phyloP scores from a whole-genome alignment of 2,888 invertebrate species.

The Drosophila histrio region DNA sequence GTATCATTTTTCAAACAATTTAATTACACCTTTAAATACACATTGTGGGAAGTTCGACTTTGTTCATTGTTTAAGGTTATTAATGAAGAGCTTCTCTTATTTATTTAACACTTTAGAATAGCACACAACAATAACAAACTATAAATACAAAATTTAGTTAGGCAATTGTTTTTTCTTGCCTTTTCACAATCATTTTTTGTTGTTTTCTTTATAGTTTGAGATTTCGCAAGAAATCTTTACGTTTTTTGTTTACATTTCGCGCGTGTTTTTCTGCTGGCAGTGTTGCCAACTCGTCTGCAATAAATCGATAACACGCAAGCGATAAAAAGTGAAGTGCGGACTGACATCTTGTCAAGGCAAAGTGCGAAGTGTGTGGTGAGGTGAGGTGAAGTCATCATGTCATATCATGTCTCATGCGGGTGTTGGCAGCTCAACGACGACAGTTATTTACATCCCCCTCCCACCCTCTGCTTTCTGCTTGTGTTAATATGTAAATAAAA shows the following conservation, averaged over 20 bases:
- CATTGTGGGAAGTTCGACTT: neutral
- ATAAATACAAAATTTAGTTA: slow-evolving; percentile 21
- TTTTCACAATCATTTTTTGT: slow-evolving; percentile 41
- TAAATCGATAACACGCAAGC: slow-evolving; percentile 36
- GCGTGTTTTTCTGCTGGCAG: slow-evolving; percentile 22
- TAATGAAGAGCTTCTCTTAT: slow-evolving; percentile 9
- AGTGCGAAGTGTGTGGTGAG: slow-evolving; percentile 3
- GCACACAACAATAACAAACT: slow-evolving; percentile 19
- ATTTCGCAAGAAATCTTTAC: slow-evolving; percentile 43
- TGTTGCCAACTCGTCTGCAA: slow-evolving; percentile 22
- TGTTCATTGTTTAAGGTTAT: slow-evolving; percentile 1
- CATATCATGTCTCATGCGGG: slow-evolving; percentile 9
- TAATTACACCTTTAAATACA: slow-evolving; percentile 6
- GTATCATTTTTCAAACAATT: slow-evolving; percentile 42
- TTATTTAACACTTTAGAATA: slow-evolving; percentile 29
- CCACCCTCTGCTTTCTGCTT: neutral
- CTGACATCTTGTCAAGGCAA: slow-evolving; percentile 3
- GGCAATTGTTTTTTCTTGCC: slow-evolving; percentile 17
- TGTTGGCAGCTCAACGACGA: slow-evolving; percentile 21
- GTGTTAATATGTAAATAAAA: slow-evolving; percentile 36
- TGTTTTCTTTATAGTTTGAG: slow-evolving; percentile 16
- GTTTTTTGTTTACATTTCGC: slow-evolving; percentile 36
- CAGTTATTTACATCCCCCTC: slow-evolving; percentile 8
- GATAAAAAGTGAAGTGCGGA: slow-evolving; percentile 18
- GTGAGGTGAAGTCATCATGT: slow-evolving; percentile 20